These are phyloP conservation scores for Notamacropus eugenii DNA, from an alignment of 2,797 vertebrate genomes.

Conservation along the genomic window DNA sequence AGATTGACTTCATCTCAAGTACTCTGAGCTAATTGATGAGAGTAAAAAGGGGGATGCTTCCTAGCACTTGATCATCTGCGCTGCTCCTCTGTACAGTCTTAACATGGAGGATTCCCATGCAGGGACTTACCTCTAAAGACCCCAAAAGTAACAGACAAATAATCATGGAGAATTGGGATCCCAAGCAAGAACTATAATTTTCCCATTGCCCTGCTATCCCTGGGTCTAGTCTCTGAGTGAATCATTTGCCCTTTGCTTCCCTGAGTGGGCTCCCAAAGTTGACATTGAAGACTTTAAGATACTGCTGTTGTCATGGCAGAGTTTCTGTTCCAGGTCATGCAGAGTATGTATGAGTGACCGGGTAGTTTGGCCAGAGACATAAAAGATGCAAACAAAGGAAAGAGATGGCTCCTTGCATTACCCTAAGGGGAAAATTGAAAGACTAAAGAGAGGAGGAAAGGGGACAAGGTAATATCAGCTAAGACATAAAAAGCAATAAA, in stretches of 20 bases:
- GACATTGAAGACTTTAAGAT: background rate
- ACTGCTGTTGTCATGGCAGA: background rate
- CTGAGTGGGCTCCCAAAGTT: conserved; percentile 69
- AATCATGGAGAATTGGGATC: background rate
- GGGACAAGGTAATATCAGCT: conserved; percentile 62
- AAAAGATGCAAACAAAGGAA: conserved; percentile 36
- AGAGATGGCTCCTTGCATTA: conserved; percentile 22
- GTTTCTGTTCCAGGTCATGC: conserved; percentile 25
- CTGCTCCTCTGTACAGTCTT: background rate
- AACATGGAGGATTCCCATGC: background rate
- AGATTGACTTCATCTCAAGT: background rate
- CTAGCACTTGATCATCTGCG: background rate
- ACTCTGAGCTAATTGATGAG: background rate
- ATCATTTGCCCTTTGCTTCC: conserved; percentile 69
- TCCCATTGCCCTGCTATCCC: conserved; percentile 64
- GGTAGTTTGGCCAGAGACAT: conserved; percentile 30
- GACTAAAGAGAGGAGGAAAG: background rate
- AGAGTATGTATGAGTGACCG: conserved; percentile 22
- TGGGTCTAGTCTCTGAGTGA: conserved; percentile 44
- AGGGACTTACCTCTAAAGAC: conserved; percentile 29
- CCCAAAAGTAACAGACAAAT: conserved; percentile 34
- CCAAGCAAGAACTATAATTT: conserved; percentile 46
- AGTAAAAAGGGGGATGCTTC: background rate
- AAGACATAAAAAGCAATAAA: conserved; percentile 79
- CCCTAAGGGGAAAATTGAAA: conserved; percentile 16